phyloP scores from a whole-genome alignment of 2,113 vertebrate genomes.

The Myiopsitta monachus region DNA sequence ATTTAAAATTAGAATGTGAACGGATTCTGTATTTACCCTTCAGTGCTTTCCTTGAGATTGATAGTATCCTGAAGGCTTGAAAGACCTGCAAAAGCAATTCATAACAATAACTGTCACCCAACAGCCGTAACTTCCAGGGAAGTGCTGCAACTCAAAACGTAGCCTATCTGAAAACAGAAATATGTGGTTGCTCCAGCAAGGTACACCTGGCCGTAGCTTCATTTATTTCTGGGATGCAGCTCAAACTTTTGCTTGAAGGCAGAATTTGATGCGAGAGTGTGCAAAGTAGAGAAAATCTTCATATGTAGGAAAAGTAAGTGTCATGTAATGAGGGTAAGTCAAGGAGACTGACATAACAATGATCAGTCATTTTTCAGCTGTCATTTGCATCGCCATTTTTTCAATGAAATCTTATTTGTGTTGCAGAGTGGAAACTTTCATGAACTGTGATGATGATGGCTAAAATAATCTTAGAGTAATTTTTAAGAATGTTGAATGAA shows the following conservation, averaged over 20 bases:
- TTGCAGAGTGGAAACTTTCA: background rate
- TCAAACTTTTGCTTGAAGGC: background rate
- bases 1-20: background rate
- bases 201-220: background rate
- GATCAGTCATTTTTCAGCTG: background rate
- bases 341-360: background rate
- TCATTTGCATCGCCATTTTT: background rate
- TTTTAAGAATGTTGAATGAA: accelerated
- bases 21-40: background rate
- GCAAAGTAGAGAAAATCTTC: background rate
- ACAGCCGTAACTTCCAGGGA: background rate
- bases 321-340: background rate
- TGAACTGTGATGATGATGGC: background rate
- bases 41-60: background rate
- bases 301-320: background rate
- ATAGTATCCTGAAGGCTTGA: background rate
- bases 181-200: background rate
- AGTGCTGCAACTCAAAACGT: background rate
- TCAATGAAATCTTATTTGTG: background rate
- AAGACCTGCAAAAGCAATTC: background rate
- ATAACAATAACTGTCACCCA: background rate
- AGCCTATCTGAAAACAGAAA: background rate
- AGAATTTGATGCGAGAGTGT: background rate
- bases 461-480: background rate
- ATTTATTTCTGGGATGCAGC: background rate